A percentile compares a stretch with the other conserved stretches of the same genome.
phyloP scores from a whole-genome alignment of 2,888 invertebrate genomes.

The Strigamia maritima region DNA sequence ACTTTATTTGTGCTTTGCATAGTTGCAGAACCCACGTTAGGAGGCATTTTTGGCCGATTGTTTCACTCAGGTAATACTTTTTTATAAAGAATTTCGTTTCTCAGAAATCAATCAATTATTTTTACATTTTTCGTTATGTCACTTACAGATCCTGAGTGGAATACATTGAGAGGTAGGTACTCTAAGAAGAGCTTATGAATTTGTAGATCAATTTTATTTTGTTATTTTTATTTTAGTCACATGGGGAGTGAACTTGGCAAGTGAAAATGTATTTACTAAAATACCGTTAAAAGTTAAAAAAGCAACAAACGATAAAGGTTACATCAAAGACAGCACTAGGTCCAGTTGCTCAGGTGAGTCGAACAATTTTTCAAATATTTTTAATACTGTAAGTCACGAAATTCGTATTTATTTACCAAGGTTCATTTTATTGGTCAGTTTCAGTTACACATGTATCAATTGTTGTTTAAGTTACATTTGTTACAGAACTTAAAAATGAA shows the following conservation, averaged over 20 bases:
- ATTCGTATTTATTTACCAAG: too few relatives aligned
- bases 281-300: conserved; percentile 20
- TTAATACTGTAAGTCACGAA: too few relatives aligned
- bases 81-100: too few relatives aligned
- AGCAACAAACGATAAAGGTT: conserved; percentile 7
- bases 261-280: conserved; percentile 16
- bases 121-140: neutral
- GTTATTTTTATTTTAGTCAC: neutral
- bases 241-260: conserved; percentile 26
- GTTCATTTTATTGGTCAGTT: too few relatives aligned
- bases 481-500: too few relatives aligned
- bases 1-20: too few relatives aligned
- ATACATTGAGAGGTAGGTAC: conserved; percentile 6
- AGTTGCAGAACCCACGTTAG: too few relatives aligned
- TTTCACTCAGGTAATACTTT: neutral
- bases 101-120: neutral
- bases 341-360: conserved; percentile 8
- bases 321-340: neutral
- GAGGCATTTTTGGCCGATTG: neutral
- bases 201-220: too few relatives aligned
- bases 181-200: neutral
- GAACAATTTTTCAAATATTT: neutral
- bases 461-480: too few relatives aligned
- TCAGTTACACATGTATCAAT: too few relatives aligned
- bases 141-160: neutral